Evolutionary conservation across 1,140 invertebrate species (phyloP).

Genomic region (Chrysopa pallens): DNA sequence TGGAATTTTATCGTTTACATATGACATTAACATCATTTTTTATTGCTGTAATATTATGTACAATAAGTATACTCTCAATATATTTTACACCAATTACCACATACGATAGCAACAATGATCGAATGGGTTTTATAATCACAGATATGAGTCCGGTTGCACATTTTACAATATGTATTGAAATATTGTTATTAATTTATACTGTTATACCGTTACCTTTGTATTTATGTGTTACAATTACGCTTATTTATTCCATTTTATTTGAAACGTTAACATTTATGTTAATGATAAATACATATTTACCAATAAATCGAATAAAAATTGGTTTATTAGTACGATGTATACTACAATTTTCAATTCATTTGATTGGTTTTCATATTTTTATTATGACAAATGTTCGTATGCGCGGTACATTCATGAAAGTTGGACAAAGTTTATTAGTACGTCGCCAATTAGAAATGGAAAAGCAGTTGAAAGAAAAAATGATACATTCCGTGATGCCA

Average conservation of each 20-base stretch:
- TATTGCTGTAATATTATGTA: slow-evolving; percentile 42
- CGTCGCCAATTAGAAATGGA: slow-evolving; percentile 78
- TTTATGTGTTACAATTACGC: slow-evolving; percentile 55
- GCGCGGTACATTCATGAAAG: slow-evolving; percentile 92
- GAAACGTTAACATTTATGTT: slow-evolving; percentile 40
- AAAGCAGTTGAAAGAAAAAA: slow-evolving; percentile 87
- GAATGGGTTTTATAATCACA: slow-evolving; percentile 12
- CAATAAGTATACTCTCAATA: slow-evolving; percentile 43
- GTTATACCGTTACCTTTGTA: slow-evolving; percentile 82
- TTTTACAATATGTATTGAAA: slow-evolving; percentile 70
- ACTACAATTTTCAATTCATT: slow-evolving; percentile 75
- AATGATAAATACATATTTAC: slow-evolving; percentile 12
- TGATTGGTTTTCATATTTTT: slow-evolving; percentile 83
- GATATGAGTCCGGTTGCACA: slow-evolving; percentile 60
- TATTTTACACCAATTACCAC: slow-evolving; percentile 27
- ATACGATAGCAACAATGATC: slow-evolving; percentile 6
- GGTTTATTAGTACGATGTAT: slow-evolving; percentile 54
- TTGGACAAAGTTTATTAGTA: slow-evolving; percentile 79
- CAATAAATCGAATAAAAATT: slow-evolving; percentile 12
- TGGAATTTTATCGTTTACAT: slow-evolving; percentile 43
- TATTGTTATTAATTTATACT: slow-evolving; percentile 81
- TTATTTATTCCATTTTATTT: slow-evolving; percentile 65
- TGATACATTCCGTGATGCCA: slow-evolving; percentile 96
- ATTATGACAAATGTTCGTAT: slow-evolving; percentile 83
- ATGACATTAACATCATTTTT: slow-evolving; percentile 42